Evolutionary conservation across 2,113 vertebrate species (phyloP).

Genomic region (Andinoacara biseriatus): DNA sequence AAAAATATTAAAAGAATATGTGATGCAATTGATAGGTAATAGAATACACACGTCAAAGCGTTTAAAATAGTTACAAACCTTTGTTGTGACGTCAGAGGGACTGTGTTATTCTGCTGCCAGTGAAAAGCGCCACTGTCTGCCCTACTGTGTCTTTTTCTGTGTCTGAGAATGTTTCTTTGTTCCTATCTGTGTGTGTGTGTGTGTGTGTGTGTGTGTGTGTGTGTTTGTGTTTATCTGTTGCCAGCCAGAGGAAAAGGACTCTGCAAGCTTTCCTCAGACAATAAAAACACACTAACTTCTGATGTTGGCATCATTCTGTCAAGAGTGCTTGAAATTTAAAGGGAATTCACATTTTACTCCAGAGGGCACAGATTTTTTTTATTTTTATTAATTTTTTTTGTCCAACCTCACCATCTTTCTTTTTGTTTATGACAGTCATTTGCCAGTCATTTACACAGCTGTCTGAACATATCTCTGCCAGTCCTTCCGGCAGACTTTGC

Average conservation of each 20-base stretch:
- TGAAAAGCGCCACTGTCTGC: not conserved
- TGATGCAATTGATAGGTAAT: not conserved
- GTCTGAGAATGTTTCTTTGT: not conserved
- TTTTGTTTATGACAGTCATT: constrained; percentile 19
- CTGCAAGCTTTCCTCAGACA: constrained; percentile 5
- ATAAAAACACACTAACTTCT: constrained; percentile 7
- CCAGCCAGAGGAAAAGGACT: not conserved
- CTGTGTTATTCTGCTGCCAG: not conserved
- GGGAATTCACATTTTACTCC: constrained; percentile 3
- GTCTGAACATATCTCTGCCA: constrained; percentile 69
- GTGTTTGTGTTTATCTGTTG: not conserved
- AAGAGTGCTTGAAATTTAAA: constrained; percentile 15
- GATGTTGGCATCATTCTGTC: constrained; percentile 20
- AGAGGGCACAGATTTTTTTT: constrained; percentile 4
- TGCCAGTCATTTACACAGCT: constrained; percentile 66
- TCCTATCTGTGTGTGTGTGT: not conserved
- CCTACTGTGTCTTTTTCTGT: not conserved
- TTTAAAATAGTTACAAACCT: not conserved
- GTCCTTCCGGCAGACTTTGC: constrained; percentile 64
- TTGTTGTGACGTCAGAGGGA: not conserved
- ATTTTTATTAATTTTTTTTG: not conserved
- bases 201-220: not conserved
- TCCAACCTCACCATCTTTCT: constrained; percentile 11
- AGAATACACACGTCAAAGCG: not conserved
- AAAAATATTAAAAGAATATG: not conserved